Percentiles rank a stretch among this genome's conserved stretches.
Evolutionary conservation across 2,113 vertebrate genomes (phyloP).

Genomic region (Anser brachyrhynchus): DNA sequence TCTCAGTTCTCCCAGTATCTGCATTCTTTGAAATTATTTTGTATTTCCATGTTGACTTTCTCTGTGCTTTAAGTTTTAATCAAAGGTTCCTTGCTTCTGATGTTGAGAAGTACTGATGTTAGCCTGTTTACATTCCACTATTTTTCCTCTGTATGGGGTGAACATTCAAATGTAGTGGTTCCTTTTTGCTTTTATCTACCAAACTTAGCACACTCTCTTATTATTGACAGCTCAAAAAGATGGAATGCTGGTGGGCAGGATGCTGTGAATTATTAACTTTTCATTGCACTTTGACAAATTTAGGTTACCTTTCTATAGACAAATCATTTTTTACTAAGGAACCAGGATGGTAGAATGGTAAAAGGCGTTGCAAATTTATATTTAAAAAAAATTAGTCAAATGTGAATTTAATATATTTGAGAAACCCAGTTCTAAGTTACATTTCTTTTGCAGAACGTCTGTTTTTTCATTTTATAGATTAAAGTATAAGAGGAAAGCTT

Average conservation of each 20-base stretch:
- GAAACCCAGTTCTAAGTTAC: background rate
- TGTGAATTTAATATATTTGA: background rate
- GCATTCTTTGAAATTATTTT: conserved; percentile 46
- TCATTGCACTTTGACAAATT: conserved; percentile 50
- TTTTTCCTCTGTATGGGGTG: conserved; percentile 32
- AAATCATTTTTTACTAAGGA: conserved; percentile 10
- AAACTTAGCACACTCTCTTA: background rate
- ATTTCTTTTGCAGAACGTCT: background rate
- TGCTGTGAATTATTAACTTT: conserved; percentile 47
- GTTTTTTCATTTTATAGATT: background rate
- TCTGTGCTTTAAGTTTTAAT: conserved; percentile 60
- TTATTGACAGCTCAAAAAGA: conserved; percentile 50
- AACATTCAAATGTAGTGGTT: conserved; percentile 46
- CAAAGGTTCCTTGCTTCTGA: conserved; percentile 52
- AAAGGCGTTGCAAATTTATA: background rate
- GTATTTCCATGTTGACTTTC: conserved; percentile 40
- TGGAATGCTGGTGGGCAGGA: conserved; percentile 1
- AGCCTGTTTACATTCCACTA: conserved; percentile 45
- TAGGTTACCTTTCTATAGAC: conserved; percentile 34
- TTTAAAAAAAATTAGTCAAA: background rate
- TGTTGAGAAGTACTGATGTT: conserved; percentile 42
- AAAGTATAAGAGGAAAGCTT: background rate
- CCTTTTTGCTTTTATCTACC: background rate
- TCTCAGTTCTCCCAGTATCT: conserved; percentile 2
- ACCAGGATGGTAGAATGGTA: background rate